Percentiles rank a stretch among this genome's conserved stretches.
Evolutionary conservation across 2,797 vertebrate genomes (phyloP).

Genomic region (Rallus crepitans): DNA sequence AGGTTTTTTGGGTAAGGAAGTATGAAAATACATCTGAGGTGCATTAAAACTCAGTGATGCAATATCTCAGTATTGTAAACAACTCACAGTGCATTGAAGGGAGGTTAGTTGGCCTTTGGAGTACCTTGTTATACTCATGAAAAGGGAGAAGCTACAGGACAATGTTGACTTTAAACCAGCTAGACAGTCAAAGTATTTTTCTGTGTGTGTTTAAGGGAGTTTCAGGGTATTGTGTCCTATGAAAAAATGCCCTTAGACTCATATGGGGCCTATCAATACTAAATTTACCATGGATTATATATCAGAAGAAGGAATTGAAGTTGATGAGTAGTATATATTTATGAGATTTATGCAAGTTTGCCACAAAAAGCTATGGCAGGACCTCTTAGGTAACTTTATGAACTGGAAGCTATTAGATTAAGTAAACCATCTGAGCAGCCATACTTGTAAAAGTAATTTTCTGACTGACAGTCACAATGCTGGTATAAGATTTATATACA

Average conservation of each 20-base stretch:
- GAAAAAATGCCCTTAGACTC: neutral
- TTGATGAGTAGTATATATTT: slow-evolving; percentile 11
- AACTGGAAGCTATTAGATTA: slow-evolving; percentile 17
- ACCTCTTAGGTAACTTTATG: slow-evolving; percentile 34
- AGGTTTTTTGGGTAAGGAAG: neutral
- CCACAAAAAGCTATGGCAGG: neutral
- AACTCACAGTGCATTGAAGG: neutral
- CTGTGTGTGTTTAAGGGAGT: neutral
- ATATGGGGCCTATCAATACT: neutral
- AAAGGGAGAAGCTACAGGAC: neutral
- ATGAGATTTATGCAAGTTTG: neutral
- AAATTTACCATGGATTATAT: neutral
- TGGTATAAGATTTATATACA: slow-evolving; percentile 33
- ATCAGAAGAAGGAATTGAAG: neutral
- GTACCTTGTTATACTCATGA: neutral
- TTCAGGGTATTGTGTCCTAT: neutral
- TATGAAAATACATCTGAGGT: neutral
- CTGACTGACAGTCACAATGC: neutral
- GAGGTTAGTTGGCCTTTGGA: neutral
- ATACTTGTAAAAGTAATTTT: slow-evolving; percentile 11
- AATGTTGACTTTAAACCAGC: neutral
- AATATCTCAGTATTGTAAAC: neutral
- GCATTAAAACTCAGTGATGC: neutral
- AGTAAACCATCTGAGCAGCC: neutral
- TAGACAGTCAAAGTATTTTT: neutral